These are phyloP conservation scores for Dryobates pubescens DNA, from an alignment of 2,797 vertebrate genomes.

Conservation along the genomic window DNA sequence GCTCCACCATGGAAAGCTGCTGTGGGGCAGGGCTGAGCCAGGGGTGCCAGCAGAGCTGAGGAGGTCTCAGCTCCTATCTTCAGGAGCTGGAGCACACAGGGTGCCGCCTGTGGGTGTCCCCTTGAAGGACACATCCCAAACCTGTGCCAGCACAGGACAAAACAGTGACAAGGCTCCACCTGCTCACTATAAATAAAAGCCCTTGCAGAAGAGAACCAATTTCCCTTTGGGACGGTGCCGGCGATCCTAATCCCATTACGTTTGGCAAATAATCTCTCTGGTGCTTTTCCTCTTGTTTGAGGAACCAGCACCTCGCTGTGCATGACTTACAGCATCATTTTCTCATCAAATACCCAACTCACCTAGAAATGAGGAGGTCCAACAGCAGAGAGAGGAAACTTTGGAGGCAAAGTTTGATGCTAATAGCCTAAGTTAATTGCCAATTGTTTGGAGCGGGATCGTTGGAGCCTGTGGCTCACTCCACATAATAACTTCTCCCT, in stretches of 20 bases:
- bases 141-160: neutral
- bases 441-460: neutral
- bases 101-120: neutral
- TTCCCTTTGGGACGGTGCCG: neutral
- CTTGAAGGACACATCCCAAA: neutral
- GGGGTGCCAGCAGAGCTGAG: neutral
- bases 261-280: neutral
- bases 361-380: neutral
- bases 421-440: constrained; percentile 41
- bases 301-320: neutral
- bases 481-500: neutral
- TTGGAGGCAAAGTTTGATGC: constrained; percentile 26
- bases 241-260: neutral
- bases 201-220: neutral
- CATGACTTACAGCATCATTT: neutral
- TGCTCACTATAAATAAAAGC: neutral
- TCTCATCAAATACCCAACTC: neutral
- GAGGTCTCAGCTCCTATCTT: neutral
- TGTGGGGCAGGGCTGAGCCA: accelerated
- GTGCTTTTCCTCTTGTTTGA: neutral
- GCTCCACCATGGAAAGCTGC: neutral
- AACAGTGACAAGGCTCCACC: neutral
- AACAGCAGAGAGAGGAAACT: neutral
- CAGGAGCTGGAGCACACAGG: neutral
- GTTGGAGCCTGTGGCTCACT: constrained; percentile 26